Evolutionary conservation across 2,888 invertebrate genomes (phyloP).

Genomic region (Tenthredo mesomela): DNA sequence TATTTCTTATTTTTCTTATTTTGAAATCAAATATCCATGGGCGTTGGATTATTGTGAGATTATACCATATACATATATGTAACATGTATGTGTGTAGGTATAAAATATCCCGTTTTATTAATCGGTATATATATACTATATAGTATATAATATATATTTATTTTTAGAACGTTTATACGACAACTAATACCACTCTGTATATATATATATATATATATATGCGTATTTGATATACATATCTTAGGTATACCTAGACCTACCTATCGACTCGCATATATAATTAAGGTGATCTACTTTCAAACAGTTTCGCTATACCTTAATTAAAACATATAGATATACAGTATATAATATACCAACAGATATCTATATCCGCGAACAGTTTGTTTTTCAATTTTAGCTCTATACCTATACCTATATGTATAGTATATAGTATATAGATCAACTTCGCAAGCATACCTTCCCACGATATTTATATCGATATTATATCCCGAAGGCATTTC

Average conservation of each 20-base stretch:
- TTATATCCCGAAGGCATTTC: not conserved
- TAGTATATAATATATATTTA: not conserved
- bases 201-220: too few relatives aligned
- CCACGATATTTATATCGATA: not conserved
- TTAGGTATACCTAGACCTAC: not conserved
- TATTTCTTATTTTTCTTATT: not conserved
- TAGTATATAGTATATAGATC: too few relatives aligned
- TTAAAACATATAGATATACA: not conserved
- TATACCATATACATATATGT: not conserved
- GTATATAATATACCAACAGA: not conserved
- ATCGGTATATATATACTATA: not conserved
- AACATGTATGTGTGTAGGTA: not conserved
- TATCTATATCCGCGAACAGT: not conserved
- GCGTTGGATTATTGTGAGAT: too few relatives aligned
- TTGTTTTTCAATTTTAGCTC: not conserved
- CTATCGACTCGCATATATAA: slow-evolving; percentile 9
- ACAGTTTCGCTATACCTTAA: not conserved
- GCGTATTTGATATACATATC: not conserved
- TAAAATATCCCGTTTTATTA: slow-evolving; percentile 1
- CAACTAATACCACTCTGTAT: not conserved
- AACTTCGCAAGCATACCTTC: not conserved
- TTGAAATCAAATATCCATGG: not conserved
- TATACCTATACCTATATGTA: not conserved
- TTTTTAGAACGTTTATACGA: not conserved
- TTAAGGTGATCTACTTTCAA: slow-evolving; percentile 42